These are phyloP conservation scores for Sebastes kiyomatsui DNA, from an alignment of 2,797 vertebrate species.

Conservation along the genomic window DNA sequence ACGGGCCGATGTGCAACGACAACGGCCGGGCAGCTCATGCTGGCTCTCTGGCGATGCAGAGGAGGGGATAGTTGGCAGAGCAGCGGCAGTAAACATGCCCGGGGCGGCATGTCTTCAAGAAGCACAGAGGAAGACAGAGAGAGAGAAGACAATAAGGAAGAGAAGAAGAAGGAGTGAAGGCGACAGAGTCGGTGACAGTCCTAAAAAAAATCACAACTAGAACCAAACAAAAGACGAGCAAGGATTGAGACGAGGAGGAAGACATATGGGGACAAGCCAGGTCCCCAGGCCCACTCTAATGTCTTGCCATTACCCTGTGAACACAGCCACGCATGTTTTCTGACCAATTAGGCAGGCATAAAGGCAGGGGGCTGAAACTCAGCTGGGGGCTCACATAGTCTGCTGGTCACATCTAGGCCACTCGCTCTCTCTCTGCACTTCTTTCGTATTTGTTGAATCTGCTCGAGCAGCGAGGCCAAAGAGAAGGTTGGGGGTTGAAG, in stretches of 20 bases:
- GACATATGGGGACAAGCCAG: conserved; percentile 28
- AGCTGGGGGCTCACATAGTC: conserved; percentile 59
- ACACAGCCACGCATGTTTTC: conserved; percentile 72
- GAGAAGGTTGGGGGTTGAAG: not conserved
- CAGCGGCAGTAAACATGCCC: conserved; percentile 38
- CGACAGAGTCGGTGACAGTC: not conserved
- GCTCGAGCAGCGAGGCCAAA: conserved; percentile 27
- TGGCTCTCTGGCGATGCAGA: conserved; percentile 30
- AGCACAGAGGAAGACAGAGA: not conserved
- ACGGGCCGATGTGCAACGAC: conserved; percentile 21
- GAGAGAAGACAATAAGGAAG: not conserved
- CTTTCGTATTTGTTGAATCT: conserved; percentile 51
- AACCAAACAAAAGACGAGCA: not conserved
- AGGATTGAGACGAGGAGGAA: conserved; percentile 4
- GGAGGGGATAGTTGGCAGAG: conserved; percentile 47
- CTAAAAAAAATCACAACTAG: not conserved
- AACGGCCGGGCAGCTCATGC: conserved; percentile 37
- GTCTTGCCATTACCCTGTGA: conserved; percentile 47
- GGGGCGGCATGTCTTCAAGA: conserved; percentile 4
- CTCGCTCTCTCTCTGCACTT: conserved; percentile 15
- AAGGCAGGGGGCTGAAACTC: conserved; percentile 61
- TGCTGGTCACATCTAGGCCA: conserved; percentile 74
- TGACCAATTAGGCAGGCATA: conserved; percentile 80
- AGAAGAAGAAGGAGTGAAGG: not conserved
- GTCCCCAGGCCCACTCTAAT: conserved; percentile 43